Evolutionary conservation across 1,140 invertebrate genomes (phyloP).

Genomic region (Pissodes strobi): DNA sequence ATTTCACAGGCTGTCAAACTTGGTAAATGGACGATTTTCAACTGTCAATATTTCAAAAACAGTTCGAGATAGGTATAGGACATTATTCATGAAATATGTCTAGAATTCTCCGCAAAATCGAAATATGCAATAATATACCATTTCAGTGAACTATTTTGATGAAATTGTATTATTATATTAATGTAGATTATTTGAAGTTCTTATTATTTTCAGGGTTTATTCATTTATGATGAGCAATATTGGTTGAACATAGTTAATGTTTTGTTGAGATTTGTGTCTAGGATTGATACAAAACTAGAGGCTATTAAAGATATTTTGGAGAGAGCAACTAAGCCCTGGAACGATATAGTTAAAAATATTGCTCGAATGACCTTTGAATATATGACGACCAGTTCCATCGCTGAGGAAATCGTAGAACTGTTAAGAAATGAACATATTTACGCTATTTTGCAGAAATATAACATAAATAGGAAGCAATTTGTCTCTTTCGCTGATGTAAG

Average conservation of each 20-base stretch:
- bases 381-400: slow-evolving; percentile 26
- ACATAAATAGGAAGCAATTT: not conserved
- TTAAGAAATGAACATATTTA: slow-evolving; percentile 37
- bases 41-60: no score
- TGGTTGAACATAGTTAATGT: slow-evolving; percentile 35
- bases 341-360: slow-evolving; percentile 31
- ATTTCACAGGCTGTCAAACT: no score
- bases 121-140: no score
- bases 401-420: slow-evolving; percentile 23
- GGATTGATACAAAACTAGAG: slow-evolving; percentile 31
- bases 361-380: slow-evolving; percentile 19
- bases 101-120: no score
- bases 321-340: slow-evolving; percentile 38
- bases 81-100: no score
- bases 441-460: slow-evolving; percentile 27
- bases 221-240: slow-evolving; percentile 37
- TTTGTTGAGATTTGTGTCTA: slow-evolving; percentile 37
- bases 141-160: no score
- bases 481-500: not conserved
- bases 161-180: no score
- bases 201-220: slow-evolving; percentile 37
- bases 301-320: slow-evolving; percentile 35
- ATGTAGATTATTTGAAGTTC: no score
- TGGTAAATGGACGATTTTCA: no score
- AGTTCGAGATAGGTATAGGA: no score